These are phyloP conservation scores for Panthera leo DNA, from an alignment of 2,113 vertebrate genomes.

Conservation along the genomic window DNA sequence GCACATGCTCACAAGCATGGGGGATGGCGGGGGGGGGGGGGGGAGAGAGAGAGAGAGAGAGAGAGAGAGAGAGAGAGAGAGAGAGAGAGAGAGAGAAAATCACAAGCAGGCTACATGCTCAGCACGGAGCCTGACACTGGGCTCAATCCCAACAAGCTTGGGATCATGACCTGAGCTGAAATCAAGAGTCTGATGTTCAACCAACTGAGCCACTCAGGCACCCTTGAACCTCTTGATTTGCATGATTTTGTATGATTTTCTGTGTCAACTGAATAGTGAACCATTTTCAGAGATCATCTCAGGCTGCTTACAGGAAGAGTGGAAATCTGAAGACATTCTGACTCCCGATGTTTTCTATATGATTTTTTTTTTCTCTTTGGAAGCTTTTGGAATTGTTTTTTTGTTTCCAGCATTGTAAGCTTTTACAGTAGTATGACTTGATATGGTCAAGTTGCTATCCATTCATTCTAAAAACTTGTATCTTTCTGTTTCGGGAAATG, in stretches of 20 bases:
- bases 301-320: neutral
- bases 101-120: too few species aligned
- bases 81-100: too few species aligned
- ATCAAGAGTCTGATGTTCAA: too few species aligned
- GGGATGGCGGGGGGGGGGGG: rapidly evolving
- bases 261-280: neutral
- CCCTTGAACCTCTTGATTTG: neutral
- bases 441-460: neutral
- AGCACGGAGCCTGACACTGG: too few species aligned
- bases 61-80: too few species aligned
- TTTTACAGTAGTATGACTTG: neutral
- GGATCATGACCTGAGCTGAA: too few species aligned
- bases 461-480: conserved; percentile 41
- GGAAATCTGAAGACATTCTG: neutral
- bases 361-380: neutral
- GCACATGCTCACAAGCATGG: too few species aligned
- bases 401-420: neutral
- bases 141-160: too few species aligned
- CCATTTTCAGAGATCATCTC: neutral
- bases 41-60: too few species aligned
- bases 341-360: neutral
- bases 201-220: too few species aligned
- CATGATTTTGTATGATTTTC: neutral
- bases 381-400: neutral
- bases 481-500: neutral